phyloP scores from a whole-genome alignment of 2,113 vertebrate species.

The Proteles cristata region DNA sequence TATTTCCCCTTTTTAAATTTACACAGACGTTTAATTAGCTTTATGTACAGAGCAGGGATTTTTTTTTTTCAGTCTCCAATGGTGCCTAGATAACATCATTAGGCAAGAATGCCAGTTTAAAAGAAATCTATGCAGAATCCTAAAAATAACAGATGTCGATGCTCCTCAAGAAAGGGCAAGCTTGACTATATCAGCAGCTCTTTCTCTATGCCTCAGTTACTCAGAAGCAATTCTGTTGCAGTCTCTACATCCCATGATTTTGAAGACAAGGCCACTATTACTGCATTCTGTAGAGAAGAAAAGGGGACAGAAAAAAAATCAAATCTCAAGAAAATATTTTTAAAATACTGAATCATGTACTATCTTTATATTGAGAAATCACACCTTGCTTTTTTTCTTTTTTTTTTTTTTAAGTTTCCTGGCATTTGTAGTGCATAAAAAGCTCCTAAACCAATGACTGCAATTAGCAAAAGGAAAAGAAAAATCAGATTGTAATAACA shows the following conservation, averaged over 20 bases:
- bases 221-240: slow-evolving; percentile 98
- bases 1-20: slow-evolving; percentile 95
- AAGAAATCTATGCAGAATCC: slow-evolving; percentile 94
- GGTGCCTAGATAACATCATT: slow-evolving; percentile 90
- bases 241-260: slow-evolving; percentile 99
- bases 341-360: neutral
- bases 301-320: slow-evolving; percentile 47
- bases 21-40: slow-evolving; percentile 97
- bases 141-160: slow-evolving; percentile 91
- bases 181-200: slow-evolving; percentile 86
- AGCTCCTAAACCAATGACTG: neutral
- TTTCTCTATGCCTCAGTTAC: slow-evolving; percentile 92
- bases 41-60: slow-evolving; percentile 95
- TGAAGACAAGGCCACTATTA: slow-evolving; percentile 99
- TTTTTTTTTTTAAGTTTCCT: neutral
- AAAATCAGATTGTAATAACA: neutral
- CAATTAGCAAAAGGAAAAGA: slow-evolving; percentile 8
- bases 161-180: slow-evolving; percentile 89
- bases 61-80: slow-evolving; percentile 90
- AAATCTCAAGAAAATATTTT: slow-evolving; percentile 44
- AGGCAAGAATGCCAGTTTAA: slow-evolving; percentile 90
- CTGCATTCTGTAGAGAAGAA: slow-evolving; percentile 93
- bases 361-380: neutral
- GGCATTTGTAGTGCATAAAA: neutral
- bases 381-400: neutral